Percentiles rank a stretch among this genome's conserved stretches.
Conservation (phyloP, 2,113 vertebrate genomes). For the Sporophila hypoxantha region DNA sequence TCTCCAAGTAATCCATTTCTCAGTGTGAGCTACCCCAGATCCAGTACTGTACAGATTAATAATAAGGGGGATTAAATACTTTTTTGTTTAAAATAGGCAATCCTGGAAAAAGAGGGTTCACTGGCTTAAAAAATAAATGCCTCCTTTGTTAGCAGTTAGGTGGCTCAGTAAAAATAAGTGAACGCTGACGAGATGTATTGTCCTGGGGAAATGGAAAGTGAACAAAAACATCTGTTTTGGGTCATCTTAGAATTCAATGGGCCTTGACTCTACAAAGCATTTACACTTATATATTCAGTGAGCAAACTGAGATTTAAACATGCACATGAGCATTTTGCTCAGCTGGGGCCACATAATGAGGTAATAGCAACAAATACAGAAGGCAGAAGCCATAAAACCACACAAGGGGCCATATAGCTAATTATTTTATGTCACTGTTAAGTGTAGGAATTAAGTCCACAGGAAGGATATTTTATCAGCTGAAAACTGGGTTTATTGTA, state of each 20-base stretch:
- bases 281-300: not conserved
- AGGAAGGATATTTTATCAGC: not conserved
- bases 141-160: not conserved
- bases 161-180: not conserved
- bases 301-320: not conserved
- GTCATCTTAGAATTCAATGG: not conserved
- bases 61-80: not conserved
- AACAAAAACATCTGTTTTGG: not conserved
- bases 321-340: not conserved
- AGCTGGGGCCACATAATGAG: not conserved
- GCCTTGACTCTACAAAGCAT: not conserved
- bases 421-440: not conserved
- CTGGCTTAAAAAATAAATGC: not conserved
- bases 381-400: not conserved
- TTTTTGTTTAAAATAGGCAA: not conserved
- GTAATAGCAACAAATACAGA: not conserved
- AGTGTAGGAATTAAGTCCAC: not conserved
- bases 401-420: not conserved
- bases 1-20: not conserved
- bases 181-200: not conserved
- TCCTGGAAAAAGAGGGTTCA: not conserved
- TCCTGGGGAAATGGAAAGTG: not conserved
- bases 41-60: not conserved
- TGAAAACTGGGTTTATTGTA: not conserved
- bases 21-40: not conserved